Evolutionary conservation across 2,113 vertebrate species (phyloP).

Genomic region (Alosa alosa): DNA sequence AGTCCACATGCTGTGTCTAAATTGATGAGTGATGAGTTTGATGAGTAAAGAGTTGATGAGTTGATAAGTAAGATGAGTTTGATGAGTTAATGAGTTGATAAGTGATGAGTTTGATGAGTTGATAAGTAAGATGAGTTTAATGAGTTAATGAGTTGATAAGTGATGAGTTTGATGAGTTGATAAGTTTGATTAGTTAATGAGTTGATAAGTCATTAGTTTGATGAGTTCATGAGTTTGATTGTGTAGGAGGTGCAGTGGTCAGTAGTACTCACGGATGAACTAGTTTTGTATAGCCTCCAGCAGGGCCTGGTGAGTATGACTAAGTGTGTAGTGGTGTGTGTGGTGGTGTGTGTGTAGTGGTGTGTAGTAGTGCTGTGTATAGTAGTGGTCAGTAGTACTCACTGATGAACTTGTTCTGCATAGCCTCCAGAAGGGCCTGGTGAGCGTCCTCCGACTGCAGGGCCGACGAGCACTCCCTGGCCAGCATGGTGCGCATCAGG

Average conservation of each 20-base stretch:
- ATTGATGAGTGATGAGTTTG: too few species aligned
- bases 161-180: too few species aligned
- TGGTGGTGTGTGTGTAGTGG: not conserved
- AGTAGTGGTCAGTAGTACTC: constrained; percentile 63
- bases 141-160: too few species aligned
- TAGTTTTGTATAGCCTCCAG: constrained; percentile 99
- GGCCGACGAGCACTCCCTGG: constrained; percentile 94
- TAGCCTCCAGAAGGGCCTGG: constrained; percentile 95
- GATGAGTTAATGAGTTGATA: too few species aligned
- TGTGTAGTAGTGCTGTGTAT: not conserved
- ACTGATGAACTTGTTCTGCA: constrained; percentile 99
- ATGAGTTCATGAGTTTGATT: too few species aligned
- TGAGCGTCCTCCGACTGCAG: constrained; percentile 97
- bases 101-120: too few species aligned
- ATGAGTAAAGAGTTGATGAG: too few species aligned
- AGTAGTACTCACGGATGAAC: constrained; percentile 87
- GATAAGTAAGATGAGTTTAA: too few species aligned
- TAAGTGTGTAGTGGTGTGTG: not conserved
- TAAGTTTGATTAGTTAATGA: too few species aligned
- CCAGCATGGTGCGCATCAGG: constrained; percentile 96
- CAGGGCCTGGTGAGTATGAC: constrained; percentile 90
- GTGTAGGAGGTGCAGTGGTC: not conserved
- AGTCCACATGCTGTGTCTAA: too few species aligned
- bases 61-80: too few species aligned
- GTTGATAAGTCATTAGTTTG: too few species aligned